Conservation (phyloP, 2,113 vertebrate genomes). For the Gobiocypris rarus region DNA sequence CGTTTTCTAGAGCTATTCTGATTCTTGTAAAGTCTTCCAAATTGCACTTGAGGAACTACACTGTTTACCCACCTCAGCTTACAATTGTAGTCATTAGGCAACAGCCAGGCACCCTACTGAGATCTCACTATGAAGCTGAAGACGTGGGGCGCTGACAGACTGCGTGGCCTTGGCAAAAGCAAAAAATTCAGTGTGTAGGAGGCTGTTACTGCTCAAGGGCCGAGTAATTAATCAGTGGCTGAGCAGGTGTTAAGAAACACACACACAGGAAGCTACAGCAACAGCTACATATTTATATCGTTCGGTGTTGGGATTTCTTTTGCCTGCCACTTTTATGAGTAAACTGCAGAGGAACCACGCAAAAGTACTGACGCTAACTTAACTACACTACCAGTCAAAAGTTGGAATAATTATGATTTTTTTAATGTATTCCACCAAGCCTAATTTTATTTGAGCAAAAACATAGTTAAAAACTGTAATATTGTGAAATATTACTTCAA, state of each 20-base stretch:
- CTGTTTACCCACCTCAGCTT: slow-evolving; percentile 10
- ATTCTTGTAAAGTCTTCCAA: not conserved
- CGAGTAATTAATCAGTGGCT: slow-evolving; percentile 25
- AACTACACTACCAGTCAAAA: not conserved
- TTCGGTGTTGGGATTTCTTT: slow-evolving; percentile 6
- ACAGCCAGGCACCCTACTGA: slow-evolving; percentile 21
- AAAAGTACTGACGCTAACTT: not conserved
- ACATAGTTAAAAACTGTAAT: no score
- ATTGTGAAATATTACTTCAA: no score
- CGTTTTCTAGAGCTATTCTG: not conserved
- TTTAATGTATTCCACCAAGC: no score
- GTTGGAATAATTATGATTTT: no score
- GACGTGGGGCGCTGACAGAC: not conserved
- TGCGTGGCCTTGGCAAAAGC: not conserved
- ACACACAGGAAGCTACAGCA: not conserved
- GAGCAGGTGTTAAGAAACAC: slow-evolving; percentile 12
- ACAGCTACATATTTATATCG: not conserved
- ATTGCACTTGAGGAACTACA: not conserved
- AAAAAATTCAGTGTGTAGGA: slow-evolving; percentile 12
- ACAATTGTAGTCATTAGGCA: slow-evolving; percentile 28
- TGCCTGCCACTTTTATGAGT: not conserved
- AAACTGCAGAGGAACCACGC: not conserved
- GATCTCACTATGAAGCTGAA: slow-evolving; percentile 25
- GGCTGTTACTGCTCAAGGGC: slow-evolving; percentile 9
- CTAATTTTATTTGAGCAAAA: no score